Base-by-base conservation (phyloP, 1,140 invertebrate species). In the Grapholita molesta region DNA sequence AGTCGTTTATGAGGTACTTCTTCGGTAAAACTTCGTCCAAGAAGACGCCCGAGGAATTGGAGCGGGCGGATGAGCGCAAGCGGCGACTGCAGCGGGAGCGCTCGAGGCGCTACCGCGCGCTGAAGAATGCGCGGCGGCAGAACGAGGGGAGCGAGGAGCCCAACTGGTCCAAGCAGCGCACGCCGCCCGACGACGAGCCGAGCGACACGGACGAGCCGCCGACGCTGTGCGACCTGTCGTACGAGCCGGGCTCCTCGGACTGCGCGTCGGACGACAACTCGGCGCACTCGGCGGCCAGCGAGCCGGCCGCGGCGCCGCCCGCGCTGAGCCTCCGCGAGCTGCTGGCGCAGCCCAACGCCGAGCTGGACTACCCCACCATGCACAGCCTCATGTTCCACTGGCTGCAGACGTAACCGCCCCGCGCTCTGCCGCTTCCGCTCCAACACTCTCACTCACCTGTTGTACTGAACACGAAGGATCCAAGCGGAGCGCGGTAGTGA, bases 301-400 rank as follows among this genome's bases (percentile, higher is more conserved):
- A 78, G 79, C 52, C 42, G 24, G 18, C 42, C 38, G 8, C 42
- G 15, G 66, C 66, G 23, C 35, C 65, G 66, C 66, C 66, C 35
- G 23, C 65, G 11, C 79, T 87, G 18, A 82, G 85, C 67, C 81
- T 91, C 23, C 80, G 82, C 66, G 85, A 89, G 75, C 83, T 91
- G 61, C 79, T 91, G 6, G 86, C 82, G 66, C 82, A 85, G 30
- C 89, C 89, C 1, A 89, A 91, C 48, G 80, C 85, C 15, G 89
- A 91, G 73, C 76, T 91, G 5, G 89, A 91, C 75, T 91, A 90
- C 66, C 85, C 83, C 7, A 91, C 89, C 0, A 86, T 91, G 65
- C 89, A 91, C 79, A 91, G 89, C 71, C 88, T 91, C 68, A 91
- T 91, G 89, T 88, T 91, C 67, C 89, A 91, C 75, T 91, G 89